phyloP scores from a whole-genome alignment of 2,797 vertebrate genomes.

The Notamacropus eugenii region DNA sequence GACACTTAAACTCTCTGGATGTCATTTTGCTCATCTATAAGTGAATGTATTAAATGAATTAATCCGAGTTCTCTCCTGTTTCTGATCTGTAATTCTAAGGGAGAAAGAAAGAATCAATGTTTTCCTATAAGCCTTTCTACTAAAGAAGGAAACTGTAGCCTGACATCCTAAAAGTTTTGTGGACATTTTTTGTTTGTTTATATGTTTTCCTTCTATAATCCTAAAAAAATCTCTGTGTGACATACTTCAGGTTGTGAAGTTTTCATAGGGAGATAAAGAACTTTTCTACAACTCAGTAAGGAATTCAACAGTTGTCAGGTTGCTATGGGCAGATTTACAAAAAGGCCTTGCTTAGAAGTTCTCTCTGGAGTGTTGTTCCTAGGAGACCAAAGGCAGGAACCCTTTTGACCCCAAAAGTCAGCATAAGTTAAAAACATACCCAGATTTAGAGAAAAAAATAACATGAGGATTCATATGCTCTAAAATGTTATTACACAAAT shows the following conservation, averaged over 20 bases:
- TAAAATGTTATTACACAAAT: slow-evolving; percentile 3
- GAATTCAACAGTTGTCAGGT: background rate
- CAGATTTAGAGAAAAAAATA: slow-evolving; percentile 37
- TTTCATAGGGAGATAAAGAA: background rate
- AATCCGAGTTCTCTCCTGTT: background rate
- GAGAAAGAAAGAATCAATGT: background rate
- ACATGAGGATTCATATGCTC: slow-evolving; percentile 29
- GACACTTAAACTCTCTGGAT: background rate
- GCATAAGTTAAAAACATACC: slow-evolving; percentile 28
- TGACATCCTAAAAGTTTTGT: background rate
- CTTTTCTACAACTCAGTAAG: background rate
- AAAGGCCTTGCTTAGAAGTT: background rate
- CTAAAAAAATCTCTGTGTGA: background rate
- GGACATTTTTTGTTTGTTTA: background rate
- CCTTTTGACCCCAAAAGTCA: background rate
- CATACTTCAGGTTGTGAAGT: background rate
- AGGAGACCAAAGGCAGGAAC: slow-evolving; percentile 30
- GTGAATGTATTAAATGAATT: background rate
- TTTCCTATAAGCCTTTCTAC: background rate
- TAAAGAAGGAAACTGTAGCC: background rate
- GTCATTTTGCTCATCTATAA: background rate
- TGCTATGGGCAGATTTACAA: background rate
- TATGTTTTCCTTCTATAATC: background rate
- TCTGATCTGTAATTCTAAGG: background rate
- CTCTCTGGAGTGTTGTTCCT: slow-evolving; percentile 38